Evolutionary conservation across 2,888 invertebrate genomes (phyloP), one percentile per base, ranked within the genome.

Genomic region (Ypsolopha sequella): DNA sequence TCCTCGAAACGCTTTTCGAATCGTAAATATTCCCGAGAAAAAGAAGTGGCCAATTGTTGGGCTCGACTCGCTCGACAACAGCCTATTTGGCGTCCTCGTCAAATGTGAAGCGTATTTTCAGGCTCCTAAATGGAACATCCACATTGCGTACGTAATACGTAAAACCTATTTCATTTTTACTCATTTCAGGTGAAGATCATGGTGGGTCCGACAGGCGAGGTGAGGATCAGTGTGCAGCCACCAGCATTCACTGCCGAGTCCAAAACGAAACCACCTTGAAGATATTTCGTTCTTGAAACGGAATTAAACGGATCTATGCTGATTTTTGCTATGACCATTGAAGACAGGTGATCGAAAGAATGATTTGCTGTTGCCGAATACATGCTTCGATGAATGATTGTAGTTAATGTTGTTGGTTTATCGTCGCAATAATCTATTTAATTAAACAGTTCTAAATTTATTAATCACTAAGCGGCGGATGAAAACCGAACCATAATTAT

Each of bases 161-260:
- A 24, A 4, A 2, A 24, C 2, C 24, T 24, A 24, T 24, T 24
- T 24, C 4, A 24, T 24, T 24, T 4, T 24, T 24, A 24, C 7
- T 33, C 14, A 8, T 63, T 73, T 34, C 67, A 84, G 84, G 77
- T 82, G 66, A 79, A 77, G 70, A 84, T 81, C 63, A 64, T 74
- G 65, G 76, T 82, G 74, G 78, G 74, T 68, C 75, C 76, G 55
- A 67, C 64, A 52, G 78, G 77, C 53, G 75, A 73, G 57, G 72
- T 81, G 64, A 68, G 67, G 51, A 68, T 81, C 62, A 79, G 71
- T 62, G 68, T 84, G 55, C 67, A 71, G 56, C 68, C 74, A 54
- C 66, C 72, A 56, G 52, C 58, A 48, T 61, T 59, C 51, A 49
- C 63, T 53, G 63, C 67, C 41, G 48, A 59, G 52, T 58, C 24